Percentiles rank a stretch among this genome's conserved stretches.
Conservation (phyloP, 2,113 vertebrate species). For the Oryzias celebensis region DNA sequence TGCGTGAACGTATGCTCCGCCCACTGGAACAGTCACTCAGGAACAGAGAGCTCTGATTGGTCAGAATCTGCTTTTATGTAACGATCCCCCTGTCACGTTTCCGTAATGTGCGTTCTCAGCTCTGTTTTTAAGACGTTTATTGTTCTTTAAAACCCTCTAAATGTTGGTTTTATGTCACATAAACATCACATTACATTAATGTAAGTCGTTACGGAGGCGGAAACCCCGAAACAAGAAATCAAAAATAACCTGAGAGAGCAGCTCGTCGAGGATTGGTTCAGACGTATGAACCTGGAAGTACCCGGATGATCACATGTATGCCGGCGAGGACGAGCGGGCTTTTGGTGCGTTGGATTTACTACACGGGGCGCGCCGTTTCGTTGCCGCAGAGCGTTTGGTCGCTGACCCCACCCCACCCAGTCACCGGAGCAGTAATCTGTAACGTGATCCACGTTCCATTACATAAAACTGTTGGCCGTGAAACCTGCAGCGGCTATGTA, state of each 20-base stretch:
- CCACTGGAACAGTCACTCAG: constrained; percentile 8
- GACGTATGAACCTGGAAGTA: constrained; percentile 9
- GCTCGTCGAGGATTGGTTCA: neutral
- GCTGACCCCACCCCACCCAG: constrained; percentile 8
- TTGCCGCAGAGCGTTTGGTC: neutral
- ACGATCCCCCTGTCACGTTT: constrained; percentile 67
- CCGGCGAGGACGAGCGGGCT: constrained; percentile 13
- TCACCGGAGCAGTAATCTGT: neutral
- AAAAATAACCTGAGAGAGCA: neutral
- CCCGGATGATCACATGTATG: constrained; percentile 73
- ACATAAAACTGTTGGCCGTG: constrained; percentile 29
- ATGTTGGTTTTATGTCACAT: neutral
- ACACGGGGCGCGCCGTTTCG: neutral
- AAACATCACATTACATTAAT: fast-evolving
- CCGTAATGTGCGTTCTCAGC: constrained; percentile 45
- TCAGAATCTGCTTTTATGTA: constrained; percentile 21
- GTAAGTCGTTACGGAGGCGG: fast-evolving
- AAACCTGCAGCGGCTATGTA: neutral
- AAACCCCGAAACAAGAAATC: fast-evolving
- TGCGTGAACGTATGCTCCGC: constrained; percentile 28
- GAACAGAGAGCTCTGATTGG: constrained; percentile 50
- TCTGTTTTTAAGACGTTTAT: neutral
- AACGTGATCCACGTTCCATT: constrained; percentile 17
- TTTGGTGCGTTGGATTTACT: constrained; percentile 19
- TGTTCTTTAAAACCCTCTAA: fast-evolving